Percentiles rank a stretch among this genome's conserved stretches.
These are phyloP conservation scores for Natator depressus DNA, from an alignment of 2,113 vertebrate species.

Conservation along the genomic window DNA sequence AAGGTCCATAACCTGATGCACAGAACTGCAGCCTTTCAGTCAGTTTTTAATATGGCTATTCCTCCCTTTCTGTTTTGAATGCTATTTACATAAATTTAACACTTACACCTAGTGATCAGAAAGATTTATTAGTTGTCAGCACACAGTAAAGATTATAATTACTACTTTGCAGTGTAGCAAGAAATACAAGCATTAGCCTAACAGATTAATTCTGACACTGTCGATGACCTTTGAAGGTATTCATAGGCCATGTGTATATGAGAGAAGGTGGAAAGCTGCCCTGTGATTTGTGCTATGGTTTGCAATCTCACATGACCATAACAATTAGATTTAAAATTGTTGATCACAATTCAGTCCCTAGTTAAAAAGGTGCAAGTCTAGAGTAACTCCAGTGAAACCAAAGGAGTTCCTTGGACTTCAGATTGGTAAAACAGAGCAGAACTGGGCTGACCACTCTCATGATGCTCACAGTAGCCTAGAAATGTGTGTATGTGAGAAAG, in stretches of 20 bases:
- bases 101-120: neutral
- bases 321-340: neutral
- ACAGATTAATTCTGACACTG: neutral
- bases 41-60: neutral
- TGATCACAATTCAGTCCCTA: neutral
- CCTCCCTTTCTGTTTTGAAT: conserved; percentile 6
- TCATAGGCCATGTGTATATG: neutral
- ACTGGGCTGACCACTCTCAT: neutral
- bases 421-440: neutral
- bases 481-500: rapidly evolving
- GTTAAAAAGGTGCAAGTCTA: neutral
- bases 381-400: neutral
- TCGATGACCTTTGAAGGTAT: neutral
- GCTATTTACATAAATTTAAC: neutral
- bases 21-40: neutral
- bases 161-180: neutral
- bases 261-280: neutral
- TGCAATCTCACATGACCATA: neutral
- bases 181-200: neutral
- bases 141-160: neutral
- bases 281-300: neutral
- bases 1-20: neutral
- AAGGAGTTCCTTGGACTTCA: neutral
- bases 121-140: conserved; percentile 16
- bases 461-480: neutral